A percentile compares a stretch with the other conserved stretches of the same genome.
Evolutionary conservation across 2,888 invertebrate species (phyloP).

Genomic region (Gnatocerus cornutus): DNA sequence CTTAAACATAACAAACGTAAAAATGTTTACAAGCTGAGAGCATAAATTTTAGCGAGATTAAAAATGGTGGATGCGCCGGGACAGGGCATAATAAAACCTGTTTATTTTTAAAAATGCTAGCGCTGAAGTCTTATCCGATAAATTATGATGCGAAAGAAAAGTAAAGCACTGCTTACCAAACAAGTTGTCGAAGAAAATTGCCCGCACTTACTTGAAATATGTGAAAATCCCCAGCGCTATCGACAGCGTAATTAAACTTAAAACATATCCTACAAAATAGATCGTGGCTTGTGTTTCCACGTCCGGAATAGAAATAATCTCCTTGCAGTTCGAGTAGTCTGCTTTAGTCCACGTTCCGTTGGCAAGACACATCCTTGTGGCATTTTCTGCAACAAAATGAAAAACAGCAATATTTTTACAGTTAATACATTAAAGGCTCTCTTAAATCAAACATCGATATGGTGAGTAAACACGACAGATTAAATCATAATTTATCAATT

Average conservation of each 20-base stretch:
- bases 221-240: slow-evolving; percentile 90
- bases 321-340: slow-evolving; percentile 82
- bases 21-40: background rate
- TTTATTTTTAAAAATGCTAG: background rate
- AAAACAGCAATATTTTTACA: background rate
- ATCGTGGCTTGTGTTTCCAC: slow-evolving; percentile 83
- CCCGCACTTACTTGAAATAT: slow-evolving; percentile 87
- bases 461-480: slow-evolving; percentile 25
- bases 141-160: background rate
- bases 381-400: slow-evolving; percentile 81
- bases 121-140: background rate
- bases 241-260: slow-evolving; percentile 86
- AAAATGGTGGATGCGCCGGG: slow-evolving; percentile 4
- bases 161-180: background rate
- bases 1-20: too few species aligned
- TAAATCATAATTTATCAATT: slow-evolving; percentile 45
- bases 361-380: slow-evolving; percentile 82
- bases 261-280: slow-evolving; percentile 88
- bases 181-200: background rate
- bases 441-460: slow-evolving; percentile 5
- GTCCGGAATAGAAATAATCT: slow-evolving; percentile 76
- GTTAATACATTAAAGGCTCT: slow-evolving; percentile 11
- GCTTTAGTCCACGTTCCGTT: slow-evolving; percentile 91
- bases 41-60: too few species aligned
- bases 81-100: background rate